phyloP scores from a whole-genome alignment of 1,140 invertebrate species.

The Zophobas morio region DNA sequence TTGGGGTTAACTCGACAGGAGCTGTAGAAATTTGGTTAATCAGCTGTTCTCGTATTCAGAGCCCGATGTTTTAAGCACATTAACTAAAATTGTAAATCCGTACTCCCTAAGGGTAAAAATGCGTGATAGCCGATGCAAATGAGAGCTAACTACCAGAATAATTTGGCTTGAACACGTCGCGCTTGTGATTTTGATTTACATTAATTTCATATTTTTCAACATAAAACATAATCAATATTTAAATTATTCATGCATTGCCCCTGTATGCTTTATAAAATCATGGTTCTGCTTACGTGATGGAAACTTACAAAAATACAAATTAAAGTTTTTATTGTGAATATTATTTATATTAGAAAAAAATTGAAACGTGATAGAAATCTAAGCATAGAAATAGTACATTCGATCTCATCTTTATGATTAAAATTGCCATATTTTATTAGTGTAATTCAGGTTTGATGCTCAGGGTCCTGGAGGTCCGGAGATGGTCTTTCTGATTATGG shows the following conservation, averaged over 20 bases:
- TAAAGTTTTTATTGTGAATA: slow-evolving; percentile 17
- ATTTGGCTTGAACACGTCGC: slow-evolving; percentile 67
- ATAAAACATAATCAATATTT: slow-evolving; percentile 66
- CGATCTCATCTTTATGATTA: neutral
- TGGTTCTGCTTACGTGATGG: slow-evolving; percentile 17
- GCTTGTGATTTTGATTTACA: slow-evolving; percentile 68
- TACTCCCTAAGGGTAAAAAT: slow-evolving; percentile 54
- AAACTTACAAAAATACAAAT: slow-evolving; percentile 25
- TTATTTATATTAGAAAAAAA: slow-evolving; percentile 16
- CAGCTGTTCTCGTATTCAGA: slow-evolving; percentile 6
- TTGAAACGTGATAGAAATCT: slow-evolving; percentile 1
- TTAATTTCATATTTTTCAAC: slow-evolving; percentile 68
- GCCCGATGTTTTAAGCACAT: slow-evolving; percentile 22
- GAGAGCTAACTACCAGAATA: slow-evolving; percentile 66
- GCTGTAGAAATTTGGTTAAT: neutral
- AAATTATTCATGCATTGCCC: slow-evolving; percentile 60
- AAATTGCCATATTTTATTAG: slow-evolving; percentile 19
- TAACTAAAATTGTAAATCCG: slow-evolving; percentile 43
- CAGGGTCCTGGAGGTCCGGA: slow-evolving; percentile 22
- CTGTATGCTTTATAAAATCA: slow-evolving; percentile 31
- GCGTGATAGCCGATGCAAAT: slow-evolving; percentile 67
- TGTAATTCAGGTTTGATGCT: slow-evolving; percentile 31
- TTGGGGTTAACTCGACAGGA: neutral
- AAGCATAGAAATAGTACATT: neutral
- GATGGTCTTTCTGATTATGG: slow-evolving; percentile 47